Conservation (phyloP, 2,888 invertebrate species). For the Siphonodentalium dalli region DNA sequence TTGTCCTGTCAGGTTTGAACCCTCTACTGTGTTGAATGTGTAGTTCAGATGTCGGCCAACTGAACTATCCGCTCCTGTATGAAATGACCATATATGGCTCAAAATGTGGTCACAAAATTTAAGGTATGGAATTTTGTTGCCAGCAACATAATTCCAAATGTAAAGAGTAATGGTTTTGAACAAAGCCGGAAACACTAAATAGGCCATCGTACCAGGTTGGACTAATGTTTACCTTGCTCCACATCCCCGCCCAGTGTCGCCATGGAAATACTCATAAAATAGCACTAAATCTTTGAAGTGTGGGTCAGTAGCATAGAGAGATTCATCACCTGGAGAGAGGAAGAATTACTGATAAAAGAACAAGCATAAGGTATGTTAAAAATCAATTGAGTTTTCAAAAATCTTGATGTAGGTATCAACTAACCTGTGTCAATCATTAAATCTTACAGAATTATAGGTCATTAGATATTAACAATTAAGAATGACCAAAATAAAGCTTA, state of each 20-base stretch:
- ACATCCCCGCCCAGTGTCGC: conserved; percentile 62
- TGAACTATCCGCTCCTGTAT: too few relatives aligned
- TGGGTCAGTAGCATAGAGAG: conserved; percentile 54
- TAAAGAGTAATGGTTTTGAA: not conserved
- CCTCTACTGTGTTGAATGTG: too few relatives aligned
- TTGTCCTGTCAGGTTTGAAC: too few relatives aligned
- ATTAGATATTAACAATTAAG: too few relatives aligned
- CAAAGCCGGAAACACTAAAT: not conserved
- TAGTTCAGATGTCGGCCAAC: too few relatives aligned
- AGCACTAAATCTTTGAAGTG: conserved; percentile 58
- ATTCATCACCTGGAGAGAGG: conserved; percentile 37
- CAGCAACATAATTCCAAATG: not conserved
- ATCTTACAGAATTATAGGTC: too few relatives aligned
- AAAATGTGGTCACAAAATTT: too few relatives aligned
- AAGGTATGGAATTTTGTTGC: too few relatives aligned
- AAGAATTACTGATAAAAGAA: not conserved
- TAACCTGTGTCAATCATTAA: too few relatives aligned
- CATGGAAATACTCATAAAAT: conserved; percentile 65
- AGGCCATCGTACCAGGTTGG: not conserved
- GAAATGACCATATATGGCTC: too few relatives aligned
- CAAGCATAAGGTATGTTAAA: not conserved
- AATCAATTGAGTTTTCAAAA: not conserved
- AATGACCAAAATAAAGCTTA: too few relatives aligned
- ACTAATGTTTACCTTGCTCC: conserved; percentile 59
- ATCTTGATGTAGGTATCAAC: too few relatives aligned